Evolutionary conservation across 64 coral and sea anemone species (phyloP).

Genomic region (Trachythela sp.): DNA sequence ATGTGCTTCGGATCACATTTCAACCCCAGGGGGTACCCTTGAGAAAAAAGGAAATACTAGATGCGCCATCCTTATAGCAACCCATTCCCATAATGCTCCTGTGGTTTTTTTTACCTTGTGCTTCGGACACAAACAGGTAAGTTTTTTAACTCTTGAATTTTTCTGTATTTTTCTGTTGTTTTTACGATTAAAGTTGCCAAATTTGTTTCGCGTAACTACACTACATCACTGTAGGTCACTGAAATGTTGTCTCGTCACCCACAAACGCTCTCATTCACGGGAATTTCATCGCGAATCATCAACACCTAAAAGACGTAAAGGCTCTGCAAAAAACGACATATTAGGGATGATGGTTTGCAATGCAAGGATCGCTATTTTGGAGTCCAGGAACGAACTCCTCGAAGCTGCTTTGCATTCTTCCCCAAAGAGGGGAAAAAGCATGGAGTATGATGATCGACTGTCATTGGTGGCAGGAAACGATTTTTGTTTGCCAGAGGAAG

Average conservation of each 20-base stretch:
- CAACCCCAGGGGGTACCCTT: neutral
- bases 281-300: neutral
- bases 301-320: neutral
- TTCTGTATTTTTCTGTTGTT: neutral
- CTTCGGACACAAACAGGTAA: neutral
- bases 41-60: neutral
- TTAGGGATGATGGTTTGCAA: neutral
- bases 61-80: neutral
- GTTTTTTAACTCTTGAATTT: neutral
- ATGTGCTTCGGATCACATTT: neutral
- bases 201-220: neutral
- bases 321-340: neutral
- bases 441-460: neutral
- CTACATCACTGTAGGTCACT: neutral
- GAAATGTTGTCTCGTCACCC: neutral
- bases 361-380: neutral
- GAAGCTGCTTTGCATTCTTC: neutral
- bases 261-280: neutral
- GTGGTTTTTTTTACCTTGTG: neutral
- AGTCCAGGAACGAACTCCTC: neutral
- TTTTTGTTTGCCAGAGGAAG: neutral
- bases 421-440: neutral
- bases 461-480: neutral
- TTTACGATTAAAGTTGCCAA: neutral
- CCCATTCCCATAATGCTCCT: neutral